These are phyloP conservation scores for Nymphicus hollandicus DNA, from an alignment of 2,113 vertebrate species.

Conservation along the genomic window DNA sequence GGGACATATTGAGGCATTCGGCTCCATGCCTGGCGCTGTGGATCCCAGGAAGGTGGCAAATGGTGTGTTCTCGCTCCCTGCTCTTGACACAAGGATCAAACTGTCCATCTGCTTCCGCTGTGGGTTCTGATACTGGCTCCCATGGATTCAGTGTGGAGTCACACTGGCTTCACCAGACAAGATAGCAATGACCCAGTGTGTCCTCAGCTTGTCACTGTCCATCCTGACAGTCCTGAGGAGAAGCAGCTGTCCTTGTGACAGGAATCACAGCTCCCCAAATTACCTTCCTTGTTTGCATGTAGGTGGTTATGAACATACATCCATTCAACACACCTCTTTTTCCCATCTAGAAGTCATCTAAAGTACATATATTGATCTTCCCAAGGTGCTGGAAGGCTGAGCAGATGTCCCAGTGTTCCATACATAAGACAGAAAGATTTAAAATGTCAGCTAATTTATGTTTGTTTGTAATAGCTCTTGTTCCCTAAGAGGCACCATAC, in stretches of 20 bases:
- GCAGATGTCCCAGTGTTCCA: neutral
- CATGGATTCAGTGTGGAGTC: neutral
- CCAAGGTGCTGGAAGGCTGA: neutral
- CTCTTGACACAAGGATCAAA: neutral
- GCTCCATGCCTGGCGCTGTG: neutral
- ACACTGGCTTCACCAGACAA: neutral
- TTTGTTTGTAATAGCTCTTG: neutral
- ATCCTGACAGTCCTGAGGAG: neutral
- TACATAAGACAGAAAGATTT: neutral
- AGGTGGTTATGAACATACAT: neutral
- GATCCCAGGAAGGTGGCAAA: neutral
- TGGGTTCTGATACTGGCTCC: neutral
- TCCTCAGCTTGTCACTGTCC: neutral
- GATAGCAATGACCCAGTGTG: neutral
- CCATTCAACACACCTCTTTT: rapidly evolving
- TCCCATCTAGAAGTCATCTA: neutral
- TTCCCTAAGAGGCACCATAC: neutral
- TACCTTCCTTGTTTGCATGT: neutral
- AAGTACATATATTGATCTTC: neutral
- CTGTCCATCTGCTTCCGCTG: rapidly evolving
- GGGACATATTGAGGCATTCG: neutral
- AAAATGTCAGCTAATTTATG: neutral
- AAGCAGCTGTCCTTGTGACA: neutral
- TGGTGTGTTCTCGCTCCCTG: rapidly evolving
- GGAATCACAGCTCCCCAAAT: neutral